Conservation (phyloP, 2,113 vertebrate genomes). For the Ictalurus furcatus region DNA sequence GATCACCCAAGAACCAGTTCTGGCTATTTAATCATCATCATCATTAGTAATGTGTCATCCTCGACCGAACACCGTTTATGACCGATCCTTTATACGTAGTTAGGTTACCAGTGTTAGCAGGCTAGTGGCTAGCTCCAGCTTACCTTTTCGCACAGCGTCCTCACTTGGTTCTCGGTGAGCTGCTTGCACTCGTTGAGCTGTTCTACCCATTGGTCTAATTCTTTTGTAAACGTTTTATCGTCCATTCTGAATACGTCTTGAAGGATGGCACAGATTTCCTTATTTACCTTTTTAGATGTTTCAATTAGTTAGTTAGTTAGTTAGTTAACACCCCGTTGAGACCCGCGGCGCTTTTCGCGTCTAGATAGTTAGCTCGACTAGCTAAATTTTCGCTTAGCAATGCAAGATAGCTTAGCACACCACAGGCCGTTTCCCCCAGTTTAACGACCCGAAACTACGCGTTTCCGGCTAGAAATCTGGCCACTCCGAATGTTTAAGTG, state of each 20-base stretch:
- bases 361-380: neutral
- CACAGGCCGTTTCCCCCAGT: neutral
- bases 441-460: neutral
- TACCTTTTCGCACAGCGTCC: slow-evolving; percentile 78
- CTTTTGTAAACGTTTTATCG: slow-evolving; percentile 78
- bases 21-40: too few relatives aligned
- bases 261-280: neutral
- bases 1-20: rapidly evolving
- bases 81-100: neutral
- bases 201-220: slow-evolving; percentile 78
- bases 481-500: too few relatives aligned
- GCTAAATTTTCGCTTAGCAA: slow-evolving; percentile 35
- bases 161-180: slow-evolving; percentile 75
- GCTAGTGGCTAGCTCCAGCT: slow-evolving; percentile 69
- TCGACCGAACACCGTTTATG: neutral
- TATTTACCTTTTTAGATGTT: neutral
- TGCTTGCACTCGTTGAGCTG: slow-evolving; percentile 79
- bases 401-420: slow-evolving; percentile 22
- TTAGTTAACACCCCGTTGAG: neutral
- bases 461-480: neutral
- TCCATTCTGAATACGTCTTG: slow-evolving; percentile 63
- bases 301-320: neutral
- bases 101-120: neutral
- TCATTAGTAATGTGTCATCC: too few relatives aligned
- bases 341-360: neutral